Percentiles rank a stretch among this genome's conserved stretches.
Evolutionary conservation across 2,797 vertebrate species (phyloP).

Genomic region (Heterohyrax brucei): DNA sequence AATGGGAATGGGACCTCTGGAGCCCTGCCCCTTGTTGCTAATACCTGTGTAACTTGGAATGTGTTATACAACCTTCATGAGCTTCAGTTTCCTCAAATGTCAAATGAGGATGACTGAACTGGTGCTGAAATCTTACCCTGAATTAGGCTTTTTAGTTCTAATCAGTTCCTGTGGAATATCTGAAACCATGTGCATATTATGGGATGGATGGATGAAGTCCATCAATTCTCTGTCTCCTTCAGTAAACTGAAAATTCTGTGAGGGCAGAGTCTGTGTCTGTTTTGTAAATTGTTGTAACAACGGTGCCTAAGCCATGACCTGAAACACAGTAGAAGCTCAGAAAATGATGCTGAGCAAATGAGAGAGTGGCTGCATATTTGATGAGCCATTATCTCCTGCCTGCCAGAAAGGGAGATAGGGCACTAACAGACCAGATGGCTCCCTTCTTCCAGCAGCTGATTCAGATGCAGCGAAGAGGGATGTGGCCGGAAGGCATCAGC

Average conservation of each 20-base stretch:
- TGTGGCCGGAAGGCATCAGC: fast-evolving
- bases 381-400: background rate
- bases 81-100: background rate
- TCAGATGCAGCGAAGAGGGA: background rate
- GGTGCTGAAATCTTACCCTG: background rate
- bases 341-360: background rate
- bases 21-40: no score
- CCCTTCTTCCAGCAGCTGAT: background rate
- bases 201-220: background rate
- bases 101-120: background rate
- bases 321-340: background rate
- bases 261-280: background rate
- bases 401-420: background rate
- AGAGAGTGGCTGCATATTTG: background rate
- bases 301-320: background rate
- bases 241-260: background rate
- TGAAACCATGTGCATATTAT: background rate
- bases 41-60: background rate
- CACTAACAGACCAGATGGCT: fast-evolving
- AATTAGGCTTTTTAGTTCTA: background rate
- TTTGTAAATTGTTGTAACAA: fast-evolving
- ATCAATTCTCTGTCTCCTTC: background rate
- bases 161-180: background rate
- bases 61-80: background rate
- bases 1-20: background rate